Evolutionary conservation across 2,113 vertebrate species (phyloP).

Genomic region (Artemisiospiza belli): DNA sequence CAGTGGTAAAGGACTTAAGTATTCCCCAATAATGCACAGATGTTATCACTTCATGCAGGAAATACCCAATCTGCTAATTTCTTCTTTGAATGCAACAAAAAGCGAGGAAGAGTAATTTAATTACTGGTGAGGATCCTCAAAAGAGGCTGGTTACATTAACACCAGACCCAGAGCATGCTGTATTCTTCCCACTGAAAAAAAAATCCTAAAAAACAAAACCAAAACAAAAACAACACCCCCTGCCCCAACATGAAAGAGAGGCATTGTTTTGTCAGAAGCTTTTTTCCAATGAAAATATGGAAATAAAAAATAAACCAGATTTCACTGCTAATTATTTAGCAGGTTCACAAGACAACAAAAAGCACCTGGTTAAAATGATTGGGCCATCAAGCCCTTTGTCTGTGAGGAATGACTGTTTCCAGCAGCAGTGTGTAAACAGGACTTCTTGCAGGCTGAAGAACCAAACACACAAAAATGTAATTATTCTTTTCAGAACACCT

Average conservation of each 20-base stretch:
- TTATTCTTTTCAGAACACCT: not conserved
- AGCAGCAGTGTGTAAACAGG: not conserved
- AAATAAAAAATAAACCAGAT: not conserved
- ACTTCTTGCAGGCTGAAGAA: not conserved
- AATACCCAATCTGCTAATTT: not conserved
- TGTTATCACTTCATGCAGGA: slow-evolving; percentile 17
- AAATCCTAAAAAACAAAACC: too few relatives aligned
- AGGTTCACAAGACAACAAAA: not conserved
- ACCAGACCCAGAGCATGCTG: not conserved
- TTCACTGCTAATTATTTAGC: not conserved
- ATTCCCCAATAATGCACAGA: not conserved
- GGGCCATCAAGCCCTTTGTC: not conserved
- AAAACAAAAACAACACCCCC: rapidly evolving
- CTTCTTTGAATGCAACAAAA: not conserved
- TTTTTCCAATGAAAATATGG: not conserved
- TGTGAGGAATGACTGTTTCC: not conserved
- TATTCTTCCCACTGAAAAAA: not conserved
- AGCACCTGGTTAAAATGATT: not conserved
- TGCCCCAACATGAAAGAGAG: not conserved
- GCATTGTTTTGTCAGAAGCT: not conserved
- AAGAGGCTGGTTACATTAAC: not conserved
- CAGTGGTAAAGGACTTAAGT: not conserved
- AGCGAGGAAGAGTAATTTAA: not conserved
- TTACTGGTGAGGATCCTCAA: not conserved
- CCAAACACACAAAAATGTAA: rapidly evolving